Conservation (phyloP, 2,888 invertebrate genomes). For the Tribolium freemani region DNA sequence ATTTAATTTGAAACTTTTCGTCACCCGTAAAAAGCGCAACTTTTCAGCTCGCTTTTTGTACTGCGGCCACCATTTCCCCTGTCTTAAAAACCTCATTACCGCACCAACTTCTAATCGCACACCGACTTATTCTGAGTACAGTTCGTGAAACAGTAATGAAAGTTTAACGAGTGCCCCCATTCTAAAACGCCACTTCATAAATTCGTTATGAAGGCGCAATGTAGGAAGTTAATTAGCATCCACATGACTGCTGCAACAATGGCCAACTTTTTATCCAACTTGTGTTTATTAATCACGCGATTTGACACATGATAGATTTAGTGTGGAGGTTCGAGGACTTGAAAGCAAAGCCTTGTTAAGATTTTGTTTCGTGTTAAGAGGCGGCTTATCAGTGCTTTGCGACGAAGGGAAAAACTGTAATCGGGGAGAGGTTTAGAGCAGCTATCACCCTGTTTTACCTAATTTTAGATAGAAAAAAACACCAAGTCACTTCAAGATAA, state of each 20-base stretch:
- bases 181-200: conserved; percentile 25
- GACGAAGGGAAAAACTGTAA: background rate
- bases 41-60: background rate
- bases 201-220: conserved; percentile 6
- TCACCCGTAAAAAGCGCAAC: conserved; percentile 2
- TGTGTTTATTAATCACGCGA: conserved; percentile 14
- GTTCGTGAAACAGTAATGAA: conserved; percentile 31
- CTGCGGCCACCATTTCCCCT: background rate
- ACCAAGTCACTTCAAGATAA: too few relatives aligned
- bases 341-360: background rate
- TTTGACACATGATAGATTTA: conserved; percentile 21
- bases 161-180: conserved; percentile 26
- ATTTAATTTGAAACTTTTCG: background rate
- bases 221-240: conserved; percentile 20
- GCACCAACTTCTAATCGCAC: conserved; percentile 27
- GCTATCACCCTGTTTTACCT: too few relatives aligned
- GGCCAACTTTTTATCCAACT: background rate
- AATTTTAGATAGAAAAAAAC: too few relatives aligned
- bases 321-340: background rate
- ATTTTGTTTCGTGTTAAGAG: background rate
- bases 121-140: conserved; percentile 11
- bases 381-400: background rate
- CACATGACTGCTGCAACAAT: background rate
- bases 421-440: too few relatives aligned
- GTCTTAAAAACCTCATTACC: conserved; percentile 25